These are phyloP conservation scores for Drosophila koepferae DNA, from an alignment of 2,888 invertebrate genomes.

Conservation along the genomic window DNA sequence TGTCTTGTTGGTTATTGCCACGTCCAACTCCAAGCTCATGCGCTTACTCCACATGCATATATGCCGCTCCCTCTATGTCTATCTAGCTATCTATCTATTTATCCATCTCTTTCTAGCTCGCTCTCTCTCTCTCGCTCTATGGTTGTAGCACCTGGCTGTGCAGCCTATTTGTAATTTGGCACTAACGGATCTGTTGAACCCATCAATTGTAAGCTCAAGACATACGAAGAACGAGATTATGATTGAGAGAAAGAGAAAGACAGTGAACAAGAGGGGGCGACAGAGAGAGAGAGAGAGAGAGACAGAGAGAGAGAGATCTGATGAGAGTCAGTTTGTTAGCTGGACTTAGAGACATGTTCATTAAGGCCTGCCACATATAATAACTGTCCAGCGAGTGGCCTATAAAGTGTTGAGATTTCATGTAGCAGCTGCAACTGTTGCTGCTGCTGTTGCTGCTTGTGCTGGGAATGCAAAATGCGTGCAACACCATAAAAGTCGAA, in stretches of 20 bases:
- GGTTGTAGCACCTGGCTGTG: conserved; percentile 42
- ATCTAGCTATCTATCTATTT: neutral
- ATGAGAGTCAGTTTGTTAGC: conserved; percentile 17
- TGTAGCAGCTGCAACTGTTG: conserved; percentile 28
- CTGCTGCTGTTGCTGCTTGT: conserved; percentile 9
- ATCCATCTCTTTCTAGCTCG: neutral
- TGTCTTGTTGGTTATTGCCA: conserved; percentile 81
- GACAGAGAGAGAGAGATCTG: neutral
- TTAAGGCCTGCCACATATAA: conserved; percentile 47
- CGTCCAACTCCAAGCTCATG: conserved; percentile 49
- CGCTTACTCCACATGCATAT: neutral
- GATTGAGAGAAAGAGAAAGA: neutral
- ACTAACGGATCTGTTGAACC: conserved; percentile 77
- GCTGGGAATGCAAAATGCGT: conserved; percentile 35
- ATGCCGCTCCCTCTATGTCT: conserved; percentile 1
- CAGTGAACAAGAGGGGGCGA: neutral
- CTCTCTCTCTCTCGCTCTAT: neutral
- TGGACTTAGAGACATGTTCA: conserved; percentile 43
- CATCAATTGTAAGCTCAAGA: conserved; percentile 64
- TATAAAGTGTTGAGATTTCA: conserved; percentile 41
- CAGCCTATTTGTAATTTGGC: conserved; percentile 77
- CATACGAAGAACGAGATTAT: neutral
- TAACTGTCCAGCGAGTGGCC: conserved; percentile 48
- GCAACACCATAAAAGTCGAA: conserved; percentile 57
- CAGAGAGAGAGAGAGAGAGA: neutral